Evolutionary conservation across 2,797 vertebrate species (phyloP), one percentile per base, ranked within the genome.

Genomic region (Melanotaenia nigrans): DNA sequence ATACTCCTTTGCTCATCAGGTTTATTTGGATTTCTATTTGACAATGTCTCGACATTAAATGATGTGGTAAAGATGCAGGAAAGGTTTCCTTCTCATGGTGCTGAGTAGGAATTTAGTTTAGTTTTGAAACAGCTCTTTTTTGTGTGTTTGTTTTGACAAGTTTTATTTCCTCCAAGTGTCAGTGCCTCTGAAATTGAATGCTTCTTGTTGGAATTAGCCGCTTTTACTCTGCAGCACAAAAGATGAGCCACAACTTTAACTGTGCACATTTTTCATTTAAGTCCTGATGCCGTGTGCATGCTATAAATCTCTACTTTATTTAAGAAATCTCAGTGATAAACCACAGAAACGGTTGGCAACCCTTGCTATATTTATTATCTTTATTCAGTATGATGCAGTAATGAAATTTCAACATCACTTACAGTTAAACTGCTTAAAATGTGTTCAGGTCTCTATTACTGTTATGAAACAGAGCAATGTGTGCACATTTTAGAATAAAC

Each of bases 401-500:
- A n/a, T 9, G 7, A 1, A 9, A 47, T 45, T 45, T 45, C 16
- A 20, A n/a, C 8, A 2, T n/a, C 10, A 49, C 47, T 49, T 49
- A 22, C 3, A n/a, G 0, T 22, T 22, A 49, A 49, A 49, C n/a
- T 20, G 18, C 8, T 47, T 65, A 51, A 81, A 86, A 79, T 28
- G 45, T 2, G 56, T 14, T 73, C 55, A 13, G 13, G 55, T 67
- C 14, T 68, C 40, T 71, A 64, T 72, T 35, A 38, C 16, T 5
- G 13, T 61, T 24, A 25, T 42, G 65, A 81, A 73, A 67, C 6
- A 51, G 33, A 78, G 68, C 2, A 28, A 33, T 53, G 69, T 35
- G 22, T 33, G 69, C 28, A 61, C 28, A 77, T 63, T 61, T 69
- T 56, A 66, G 67, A 80, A 81, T 74, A 55, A 64, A 65, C 49